Evolutionary conservation across 2,888 invertebrate species (phyloP), one percentile per base, ranked within the genome.

Genomic region (Esperia sulphurella): DNA sequence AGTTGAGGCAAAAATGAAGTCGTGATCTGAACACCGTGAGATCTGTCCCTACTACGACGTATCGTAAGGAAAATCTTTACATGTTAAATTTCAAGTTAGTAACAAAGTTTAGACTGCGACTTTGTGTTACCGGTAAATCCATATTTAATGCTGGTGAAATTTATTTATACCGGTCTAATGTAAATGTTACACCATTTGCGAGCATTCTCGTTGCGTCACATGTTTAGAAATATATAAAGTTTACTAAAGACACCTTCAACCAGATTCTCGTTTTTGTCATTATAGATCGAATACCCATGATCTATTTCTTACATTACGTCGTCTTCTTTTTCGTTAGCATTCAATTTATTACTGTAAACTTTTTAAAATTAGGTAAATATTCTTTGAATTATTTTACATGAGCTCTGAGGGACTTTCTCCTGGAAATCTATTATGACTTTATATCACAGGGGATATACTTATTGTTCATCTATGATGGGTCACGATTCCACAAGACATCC

Each of bases 11-110:
- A 78, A 75, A 71, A 65, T 68, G 59, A 50, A 65, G 71, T 83
- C 83, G 82, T 83, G 83, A 81, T 77, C 69, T 43, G 54, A 51
- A 55, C 57, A 63, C 68, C 76, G 71, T 71, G 74, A 68, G 74
- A 63, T 65, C 68, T 63, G 68, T 70, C 71, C 55, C 56, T 45
- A 47, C 46, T 43, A 61, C 65, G 63, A 79, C 72, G 68, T 73
- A 75, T 69, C 65, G 58, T 55, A 52, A 54, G 54, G 59, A 65
- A 63, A 66, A 21, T 21, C 21, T 21, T 21, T 58, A 45, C 54
- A 69, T 69, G 66, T 66, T 65, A 72, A 76, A 74, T 71, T 71
- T 75, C 66, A 74, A 78, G 74, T 79, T 71, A 62, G 65, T 67
- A 49, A 52, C 54, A 46, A 50, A 41, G 21, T 41, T 41, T 12